phyloP scores from a whole-genome alignment of 2,888 invertebrate genomes.

The Leptura quadrifasciata region DNA sequence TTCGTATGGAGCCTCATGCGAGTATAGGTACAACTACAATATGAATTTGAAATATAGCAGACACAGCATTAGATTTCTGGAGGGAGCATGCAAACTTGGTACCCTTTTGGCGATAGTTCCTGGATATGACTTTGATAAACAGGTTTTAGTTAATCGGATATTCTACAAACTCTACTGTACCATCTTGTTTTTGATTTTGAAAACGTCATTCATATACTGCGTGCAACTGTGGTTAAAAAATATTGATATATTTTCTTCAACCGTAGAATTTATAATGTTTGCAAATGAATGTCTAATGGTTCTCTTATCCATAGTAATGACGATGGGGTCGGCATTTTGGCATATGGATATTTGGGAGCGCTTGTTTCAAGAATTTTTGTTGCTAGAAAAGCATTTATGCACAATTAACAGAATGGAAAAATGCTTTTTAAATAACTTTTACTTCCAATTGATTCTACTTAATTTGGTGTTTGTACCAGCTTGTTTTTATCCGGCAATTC shows the following conservation, averaged over 20 bases:
- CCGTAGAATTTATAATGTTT: neutral
- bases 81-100: neutral
- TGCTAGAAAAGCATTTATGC: neutral
- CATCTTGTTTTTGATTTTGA: neutral
- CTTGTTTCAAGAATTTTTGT: neutral
- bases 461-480: neutral
- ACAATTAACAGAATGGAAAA: neutral
- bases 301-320: neutral
- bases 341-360: neutral
- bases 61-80: conserved; percentile 2
- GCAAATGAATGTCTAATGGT: neutral
- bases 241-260: neutral
- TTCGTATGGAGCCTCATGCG: too few relatives aligned
- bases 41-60: conserved; percentile 1
- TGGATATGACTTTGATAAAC: conserved; percentile 12
- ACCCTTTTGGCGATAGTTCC: conserved; percentile 9
- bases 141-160: neutral
- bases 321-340: neutral
- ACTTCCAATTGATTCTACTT: neutral
- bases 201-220: neutral
- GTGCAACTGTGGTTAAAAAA: neutral
- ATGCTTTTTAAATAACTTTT: neutral
- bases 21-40: neutral
- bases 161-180: neutral
- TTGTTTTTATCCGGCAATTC: neutral